phyloP scores from a whole-genome alignment of 2,888 invertebrate species.

The Ectemnius cavifrons region DNA sequence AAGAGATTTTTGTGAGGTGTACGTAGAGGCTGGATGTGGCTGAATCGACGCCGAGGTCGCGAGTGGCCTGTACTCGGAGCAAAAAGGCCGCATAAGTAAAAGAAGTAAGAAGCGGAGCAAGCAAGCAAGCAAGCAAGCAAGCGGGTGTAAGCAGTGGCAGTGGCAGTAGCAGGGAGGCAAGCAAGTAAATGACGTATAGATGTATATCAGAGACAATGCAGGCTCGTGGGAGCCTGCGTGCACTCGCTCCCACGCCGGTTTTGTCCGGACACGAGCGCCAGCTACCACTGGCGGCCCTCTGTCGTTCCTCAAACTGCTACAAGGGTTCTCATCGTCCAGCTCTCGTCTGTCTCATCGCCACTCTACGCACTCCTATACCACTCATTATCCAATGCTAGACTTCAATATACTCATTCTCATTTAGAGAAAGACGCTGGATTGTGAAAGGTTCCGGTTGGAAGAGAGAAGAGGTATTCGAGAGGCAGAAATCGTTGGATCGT shows the following conservation, averaged over 20 bases:
- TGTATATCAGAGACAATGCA: conserved; percentile 72
- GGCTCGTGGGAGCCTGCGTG: conserved; percentile 72
- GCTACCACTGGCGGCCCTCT: conserved; percentile 40
- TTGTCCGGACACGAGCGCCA: conserved; percentile 58
- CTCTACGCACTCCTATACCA: conserved; percentile 1
- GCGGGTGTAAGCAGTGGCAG: conserved; percentile 26
- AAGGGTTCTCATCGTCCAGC: conserved; percentile 70
- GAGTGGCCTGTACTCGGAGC: neutral
- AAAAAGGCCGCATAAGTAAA: neutral
- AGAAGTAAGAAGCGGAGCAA: conserved; percentile 23
- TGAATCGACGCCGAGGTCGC: neutral
- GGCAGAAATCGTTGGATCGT: no score
- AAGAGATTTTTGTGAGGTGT: neutral
- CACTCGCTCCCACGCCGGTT: conserved; percentile 74
- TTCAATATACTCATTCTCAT: no score
- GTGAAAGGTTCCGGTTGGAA: no score
- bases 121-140: no score
- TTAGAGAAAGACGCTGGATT: no score
- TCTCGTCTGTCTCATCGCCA: conserved; percentile 1
- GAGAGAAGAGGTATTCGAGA: no score
- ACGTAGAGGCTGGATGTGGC: no score
- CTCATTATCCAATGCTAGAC: neutral
- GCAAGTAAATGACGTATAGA: conserved; percentile 74
- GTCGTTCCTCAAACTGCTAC: conserved; percentile 66
- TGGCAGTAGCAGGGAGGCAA: conserved; percentile 65